Conservation (phyloP, 2,113 vertebrate species). For the Plectropomus leopardus region DNA sequence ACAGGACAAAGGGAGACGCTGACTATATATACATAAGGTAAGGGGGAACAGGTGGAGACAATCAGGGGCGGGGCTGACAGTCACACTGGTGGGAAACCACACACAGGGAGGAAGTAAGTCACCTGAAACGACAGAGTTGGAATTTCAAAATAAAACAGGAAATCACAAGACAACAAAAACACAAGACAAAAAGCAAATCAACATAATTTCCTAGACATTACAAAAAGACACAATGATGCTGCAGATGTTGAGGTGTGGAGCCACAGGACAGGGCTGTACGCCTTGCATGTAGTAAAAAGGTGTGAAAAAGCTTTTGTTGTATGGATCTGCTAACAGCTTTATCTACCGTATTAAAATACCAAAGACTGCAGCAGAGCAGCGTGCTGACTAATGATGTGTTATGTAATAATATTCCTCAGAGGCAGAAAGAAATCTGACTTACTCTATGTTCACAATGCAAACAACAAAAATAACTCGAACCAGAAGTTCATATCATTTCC, state of each 20-base stretch:
- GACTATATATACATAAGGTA: no score
- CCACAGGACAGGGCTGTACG: neutral
- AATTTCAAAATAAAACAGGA: no score
- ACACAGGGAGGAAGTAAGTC: no score
- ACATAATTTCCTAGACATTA: no score
- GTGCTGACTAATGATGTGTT: conserved; percentile 26
- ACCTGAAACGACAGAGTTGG: no score
- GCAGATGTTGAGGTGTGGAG: neutral
- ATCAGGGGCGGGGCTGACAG: no score
- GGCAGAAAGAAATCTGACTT: neutral
- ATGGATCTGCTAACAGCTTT: neutral
- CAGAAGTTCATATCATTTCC: neutral
- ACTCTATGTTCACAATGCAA: conserved; percentile 23
- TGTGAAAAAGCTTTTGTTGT: neutral
- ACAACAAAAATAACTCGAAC: neutral
- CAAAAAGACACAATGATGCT: neutral
- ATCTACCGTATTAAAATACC: neutral
- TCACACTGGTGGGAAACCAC: no score
- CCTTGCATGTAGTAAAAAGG: neutral
- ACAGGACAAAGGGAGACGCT: no score
- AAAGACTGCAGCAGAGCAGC: conserved; percentile 5
- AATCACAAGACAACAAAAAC: no score
- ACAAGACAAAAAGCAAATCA: no score
- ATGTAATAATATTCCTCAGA: conserved; percentile 26
- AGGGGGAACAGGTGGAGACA: no score